Evolutionary conservation across 2,113 vertebrate genomes (phyloP), one percentile per base, ranked within the genome.

Genomic region (Chloropsis cyanopogon): DNA sequence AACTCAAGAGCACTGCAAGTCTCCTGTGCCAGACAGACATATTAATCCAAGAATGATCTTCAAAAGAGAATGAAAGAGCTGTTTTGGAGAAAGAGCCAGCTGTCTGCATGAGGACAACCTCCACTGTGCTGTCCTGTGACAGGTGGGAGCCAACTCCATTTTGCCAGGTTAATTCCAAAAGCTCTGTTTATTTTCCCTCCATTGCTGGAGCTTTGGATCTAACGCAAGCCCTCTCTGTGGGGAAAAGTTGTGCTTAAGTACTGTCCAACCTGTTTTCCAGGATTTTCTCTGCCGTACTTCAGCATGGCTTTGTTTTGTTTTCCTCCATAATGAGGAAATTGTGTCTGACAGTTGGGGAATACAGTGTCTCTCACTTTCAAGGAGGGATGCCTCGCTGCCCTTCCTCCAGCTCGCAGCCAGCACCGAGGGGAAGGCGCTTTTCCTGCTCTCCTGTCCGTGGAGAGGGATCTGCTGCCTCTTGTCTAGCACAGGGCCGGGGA

Each of bases 161-260:
- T 84, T 68, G 17, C 44, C 80, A 86, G 72, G 77, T 84, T 81
- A 88, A 47, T 83, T 97, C 56, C 56, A 91, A 86, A 96, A 81
- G 44, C n/a, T 52, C 37, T 75, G 68, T 86, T 86, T 77, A 41
- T 91, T 82, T 86, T 66, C n/a, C 42, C 35, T 69, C 59, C 12
- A 33, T 64, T 78, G 83, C 66, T 88, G 71, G 52, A 80, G 52
- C 44, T 81, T 78, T 5, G 12, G 42, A 63, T 82, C 59, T 65
- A 82, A 71, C 0, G 0, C 41, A 69, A 90, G n/a, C 42, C 29
- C 33, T 44, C 39, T 84, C 49, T 47, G 56, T 1, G 3, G 53
- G 16, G 33, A 91, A 60, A 93, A 91, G 66, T 85, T 88, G 22
- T 78, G 24, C 64, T 83, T 83, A 81, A 77, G 75, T 77, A 60